These are phyloP conservation scores for Natrix natrix DNA, from an alignment of 2,797 vertebrate species.

Conservation along the genomic window DNA sequence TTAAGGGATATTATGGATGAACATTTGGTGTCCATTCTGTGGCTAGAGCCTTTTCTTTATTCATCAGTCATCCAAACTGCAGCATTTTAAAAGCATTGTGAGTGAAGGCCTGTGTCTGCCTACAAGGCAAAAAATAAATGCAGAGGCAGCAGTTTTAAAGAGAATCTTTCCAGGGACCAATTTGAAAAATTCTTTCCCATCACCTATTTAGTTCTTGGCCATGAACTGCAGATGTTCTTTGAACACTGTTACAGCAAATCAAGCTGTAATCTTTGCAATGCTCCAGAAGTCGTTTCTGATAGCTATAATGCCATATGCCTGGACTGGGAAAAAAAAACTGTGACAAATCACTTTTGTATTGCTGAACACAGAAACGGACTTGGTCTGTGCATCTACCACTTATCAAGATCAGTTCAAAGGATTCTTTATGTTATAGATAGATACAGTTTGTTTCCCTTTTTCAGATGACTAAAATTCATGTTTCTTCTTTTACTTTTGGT, in stretches of 20 bases:
- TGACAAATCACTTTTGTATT: background rate
- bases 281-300: background rate
- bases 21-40: background rate
- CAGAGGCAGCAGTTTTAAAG: background rate
- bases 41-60: background rate
- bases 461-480: background rate
- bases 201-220: background rate
- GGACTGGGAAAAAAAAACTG: background rate
- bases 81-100: conserved; percentile 1
- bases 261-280: fast-evolving
- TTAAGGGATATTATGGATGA: background rate
- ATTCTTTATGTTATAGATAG: background rate
- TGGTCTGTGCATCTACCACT: background rate
- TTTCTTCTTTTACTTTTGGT: background rate
- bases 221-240: background rate
- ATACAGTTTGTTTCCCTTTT: background rate
- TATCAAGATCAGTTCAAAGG: background rate
- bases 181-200: background rate
- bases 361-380: background rate
- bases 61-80: background rate
- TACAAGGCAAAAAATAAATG: background rate
- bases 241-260: background rate
- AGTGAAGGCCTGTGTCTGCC: background rate
- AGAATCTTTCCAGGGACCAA: background rate
- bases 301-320: background rate